phyloP scores from a whole-genome alignment of 2,113 vertebrate species.

The Naja naja region DNA sequence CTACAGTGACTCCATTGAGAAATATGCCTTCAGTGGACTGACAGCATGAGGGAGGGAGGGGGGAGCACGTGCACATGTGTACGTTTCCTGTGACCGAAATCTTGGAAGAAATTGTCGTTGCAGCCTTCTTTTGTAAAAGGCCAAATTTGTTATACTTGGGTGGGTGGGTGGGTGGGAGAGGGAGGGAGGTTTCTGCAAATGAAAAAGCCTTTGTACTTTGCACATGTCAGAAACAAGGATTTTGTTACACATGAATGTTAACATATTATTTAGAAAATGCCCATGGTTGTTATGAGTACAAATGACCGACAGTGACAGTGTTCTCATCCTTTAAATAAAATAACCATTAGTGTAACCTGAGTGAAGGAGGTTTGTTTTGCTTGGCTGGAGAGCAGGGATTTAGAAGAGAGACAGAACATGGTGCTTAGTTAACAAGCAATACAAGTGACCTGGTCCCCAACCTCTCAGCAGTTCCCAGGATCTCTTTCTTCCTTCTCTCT shows the following conservation, averaged over 20 bases:
- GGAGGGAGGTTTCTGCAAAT: slow-evolving; percentile 50
- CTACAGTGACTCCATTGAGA: slow-evolving; percentile 47
- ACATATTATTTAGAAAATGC: slow-evolving; percentile 67
- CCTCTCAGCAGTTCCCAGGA: neutral
- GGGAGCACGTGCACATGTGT: neutral
- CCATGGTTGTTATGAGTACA: slow-evolving; percentile 66
- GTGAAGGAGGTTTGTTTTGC: slow-evolving; percentile 25
- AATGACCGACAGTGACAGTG: slow-evolving; percentile 70
- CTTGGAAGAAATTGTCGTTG: slow-evolving; percentile 36
- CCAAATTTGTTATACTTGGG: slow-evolving; percentile 52
- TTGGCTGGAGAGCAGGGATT: neutral
- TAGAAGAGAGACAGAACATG: neutral
- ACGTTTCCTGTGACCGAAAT: slow-evolving; percentile 30
- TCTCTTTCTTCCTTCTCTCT: neutral
- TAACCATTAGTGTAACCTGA: slow-evolving; percentile 60
- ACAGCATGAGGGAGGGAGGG: neutral
- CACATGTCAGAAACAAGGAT: slow-evolving; percentile 69
- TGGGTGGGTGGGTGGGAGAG: slow-evolving; percentile 20
- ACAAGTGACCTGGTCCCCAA: neutral
- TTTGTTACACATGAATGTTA: slow-evolving; percentile 74
- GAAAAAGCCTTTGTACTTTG: slow-evolving; percentile 71
- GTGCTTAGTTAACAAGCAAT: neutral
- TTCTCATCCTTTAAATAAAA: slow-evolving; percentile 79
- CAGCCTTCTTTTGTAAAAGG: slow-evolving; percentile 52
- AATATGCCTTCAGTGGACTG: slow-evolving; percentile 45